These are phyloP conservation scores for Excalfactoria chinensis DNA, from an alignment of 2,113 vertebrate species.

Conservation along the genomic window DNA sequence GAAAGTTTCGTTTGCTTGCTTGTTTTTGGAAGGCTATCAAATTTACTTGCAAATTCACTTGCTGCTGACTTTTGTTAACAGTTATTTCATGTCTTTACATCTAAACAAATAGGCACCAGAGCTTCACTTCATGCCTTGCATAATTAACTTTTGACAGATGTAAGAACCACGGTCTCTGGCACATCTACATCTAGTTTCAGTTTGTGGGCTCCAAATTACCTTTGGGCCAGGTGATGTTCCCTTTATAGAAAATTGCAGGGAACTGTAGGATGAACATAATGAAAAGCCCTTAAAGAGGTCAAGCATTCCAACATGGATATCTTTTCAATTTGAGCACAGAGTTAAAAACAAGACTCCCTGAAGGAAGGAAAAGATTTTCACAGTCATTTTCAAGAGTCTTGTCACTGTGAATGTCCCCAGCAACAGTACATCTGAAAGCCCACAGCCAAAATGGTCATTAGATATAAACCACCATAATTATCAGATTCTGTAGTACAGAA, in stretches of 20 bases:
- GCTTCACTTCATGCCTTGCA: conserved; percentile 18
- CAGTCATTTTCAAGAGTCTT: background rate
- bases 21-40: background rate
- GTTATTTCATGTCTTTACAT: conserved; percentile 10
- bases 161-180: background rate
- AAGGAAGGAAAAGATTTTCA: background rate
- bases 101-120: background rate
- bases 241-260: background rate
- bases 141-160: background rate
- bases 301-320: background rate
- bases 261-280: background rate
- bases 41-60: background rate
- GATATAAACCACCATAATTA: background rate
- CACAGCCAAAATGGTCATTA: background rate
- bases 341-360: background rate
- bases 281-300: background rate
- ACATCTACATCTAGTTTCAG: background rate
- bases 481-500: background rate
- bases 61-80: background rate
- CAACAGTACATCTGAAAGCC: background rate
- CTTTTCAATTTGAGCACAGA: background rate
- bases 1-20: too few species aligned
- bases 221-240: background rate
- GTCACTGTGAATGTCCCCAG: background rate
- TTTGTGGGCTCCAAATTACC: background rate